Evolutionary conservation across 2,113 vertebrate genomes (phyloP), one percentile per base, ranked within the genome.

Genomic region (Balaeniceps rex): DNA sequence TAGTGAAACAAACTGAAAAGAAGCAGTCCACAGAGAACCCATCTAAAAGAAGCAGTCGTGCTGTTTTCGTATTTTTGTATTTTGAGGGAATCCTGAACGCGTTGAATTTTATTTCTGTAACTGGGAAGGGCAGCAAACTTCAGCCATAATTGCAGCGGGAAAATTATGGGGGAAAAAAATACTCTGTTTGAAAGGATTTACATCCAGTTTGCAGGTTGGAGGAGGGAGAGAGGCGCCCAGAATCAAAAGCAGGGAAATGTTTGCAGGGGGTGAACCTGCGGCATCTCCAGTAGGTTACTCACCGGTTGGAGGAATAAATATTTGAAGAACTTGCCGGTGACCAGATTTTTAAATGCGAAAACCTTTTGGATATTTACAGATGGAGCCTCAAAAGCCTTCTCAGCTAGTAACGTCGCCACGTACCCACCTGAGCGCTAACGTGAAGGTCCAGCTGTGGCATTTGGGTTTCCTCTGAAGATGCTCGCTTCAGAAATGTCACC

Each of bases 321-420:
- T 52, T 78, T 65, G 47, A 94, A 69, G 61, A 78, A 64, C 44
- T 68, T 82, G 69, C 40, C 8, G 2, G 57, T 80, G 77, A 29
- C 28, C 40, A 26, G 24, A 28, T 68, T 92, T 83, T 68, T 18
- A 75, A 87, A 82, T 36, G 36, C 0, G 0, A 49, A 71, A 94
- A 68, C 49, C 47, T 75, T 76, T 54, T 3, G 22, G 57, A 10
- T 79, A 11, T 84, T 93, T 86, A 11, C 14, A 55, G 21, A 36
- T 68, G 64, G 64, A 77, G 42, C 38, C 26, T 57, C 70, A 61
- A 12, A 90, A 24, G 60, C 49, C 12, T 64, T 47, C 42, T 80
- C 14, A 3, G 34, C 18, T 22, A 11, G 19, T 63, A 26, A 26
- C 0, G 0, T 46, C 25, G 2, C 2, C 4, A 1, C 2, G 8